phyloP scores from a whole-genome alignment of 2,797 vertebrate species.

The Threskiornis aethiopicus region DNA sequence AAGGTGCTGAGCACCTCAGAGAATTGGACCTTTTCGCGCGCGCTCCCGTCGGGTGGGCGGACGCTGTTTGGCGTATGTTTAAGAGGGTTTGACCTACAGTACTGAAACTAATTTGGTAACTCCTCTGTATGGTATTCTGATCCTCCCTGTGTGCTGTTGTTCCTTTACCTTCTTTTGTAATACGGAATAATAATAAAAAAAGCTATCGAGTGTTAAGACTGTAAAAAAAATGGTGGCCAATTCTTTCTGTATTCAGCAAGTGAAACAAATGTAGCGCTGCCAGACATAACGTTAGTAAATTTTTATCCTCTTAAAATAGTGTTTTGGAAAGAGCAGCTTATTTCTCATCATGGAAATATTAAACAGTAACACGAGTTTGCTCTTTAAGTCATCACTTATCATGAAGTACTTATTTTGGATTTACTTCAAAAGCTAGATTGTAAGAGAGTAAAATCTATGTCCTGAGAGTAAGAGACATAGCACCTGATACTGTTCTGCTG shows the following conservation, averaged over 20 bases:
- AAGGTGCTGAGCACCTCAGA: not conserved
- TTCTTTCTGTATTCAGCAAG: not conserved
- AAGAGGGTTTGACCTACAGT: not conserved
- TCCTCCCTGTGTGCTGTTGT: conserved; percentile 13
- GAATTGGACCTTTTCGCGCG: not conserved
- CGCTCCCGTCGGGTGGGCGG: not conserved
- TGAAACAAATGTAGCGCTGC: not conserved
- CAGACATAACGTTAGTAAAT: not conserved
- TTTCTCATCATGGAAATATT: not conserved
- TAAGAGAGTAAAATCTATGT: not conserved
- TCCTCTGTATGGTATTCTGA: not conserved
- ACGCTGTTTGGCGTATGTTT: not conserved
- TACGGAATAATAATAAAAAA: not conserved
- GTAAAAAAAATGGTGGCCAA: not conserved
- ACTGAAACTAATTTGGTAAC: not conserved
- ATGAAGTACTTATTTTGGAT: not conserved
- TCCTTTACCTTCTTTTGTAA: conserved; percentile 6
- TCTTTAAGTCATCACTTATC: not conserved
- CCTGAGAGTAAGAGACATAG: not conserved
- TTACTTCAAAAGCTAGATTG: not conserved
- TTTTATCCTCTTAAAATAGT: not conserved
- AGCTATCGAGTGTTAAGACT: not conserved
- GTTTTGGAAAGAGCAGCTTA: not conserved
- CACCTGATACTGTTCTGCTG: not conserved
- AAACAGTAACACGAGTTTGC: not conserved